A percentile compares a stretch with the other conserved stretches of the same genome.
Conservation (phyloP, 2,797 vertebrate genomes). For the Myripristis jacobus region DNA sequence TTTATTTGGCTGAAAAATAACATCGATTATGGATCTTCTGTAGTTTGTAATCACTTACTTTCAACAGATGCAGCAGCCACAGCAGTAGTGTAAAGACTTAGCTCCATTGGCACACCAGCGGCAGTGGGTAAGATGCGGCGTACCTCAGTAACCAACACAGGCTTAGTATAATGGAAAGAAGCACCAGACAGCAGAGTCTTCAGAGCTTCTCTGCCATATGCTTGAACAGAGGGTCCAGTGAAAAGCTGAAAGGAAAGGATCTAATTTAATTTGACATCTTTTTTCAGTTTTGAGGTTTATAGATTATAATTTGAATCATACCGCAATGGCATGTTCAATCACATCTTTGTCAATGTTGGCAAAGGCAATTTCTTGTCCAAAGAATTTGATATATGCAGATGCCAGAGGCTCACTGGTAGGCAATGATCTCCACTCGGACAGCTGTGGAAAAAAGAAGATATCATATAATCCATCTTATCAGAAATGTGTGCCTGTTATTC, state of each 20-base stretch:
- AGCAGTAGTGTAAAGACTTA: constrained; percentile 78
- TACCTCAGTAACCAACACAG: constrained; percentile 79
- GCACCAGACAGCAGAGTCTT: constrained; percentile 74
- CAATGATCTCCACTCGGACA: constrained; percentile 82
- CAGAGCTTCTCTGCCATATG: constrained; percentile 42
- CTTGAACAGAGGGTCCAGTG: constrained; percentile 39
- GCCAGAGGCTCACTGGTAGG: constrained; percentile 75
- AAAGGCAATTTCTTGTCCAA: constrained; percentile 86
- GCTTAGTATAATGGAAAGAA: constrained; percentile 71
- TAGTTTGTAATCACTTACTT: constrained; percentile 64
- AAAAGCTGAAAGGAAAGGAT: constrained; percentile 61
- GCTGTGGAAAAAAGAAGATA: constrained; percentile 68
- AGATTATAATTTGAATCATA: constrained; percentile 53
- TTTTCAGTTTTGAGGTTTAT: not conserved
- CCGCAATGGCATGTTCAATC: constrained; percentile 79
- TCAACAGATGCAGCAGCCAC: constrained; percentile 72
- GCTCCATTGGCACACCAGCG: constrained; percentile 85
- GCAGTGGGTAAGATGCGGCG: constrained; percentile 82
- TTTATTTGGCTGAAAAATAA: too few relatives aligned
- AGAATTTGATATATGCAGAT: constrained; percentile 82
- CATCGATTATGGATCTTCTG: not conserved
- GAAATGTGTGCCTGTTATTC: too few relatives aligned
- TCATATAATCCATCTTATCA: not conserved
- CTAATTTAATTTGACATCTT: not conserved
- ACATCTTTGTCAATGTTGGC: constrained; percentile 77